Conservation (phyloP, 2,888 invertebrate species). For the Subacronicta megacephala region DNA sequence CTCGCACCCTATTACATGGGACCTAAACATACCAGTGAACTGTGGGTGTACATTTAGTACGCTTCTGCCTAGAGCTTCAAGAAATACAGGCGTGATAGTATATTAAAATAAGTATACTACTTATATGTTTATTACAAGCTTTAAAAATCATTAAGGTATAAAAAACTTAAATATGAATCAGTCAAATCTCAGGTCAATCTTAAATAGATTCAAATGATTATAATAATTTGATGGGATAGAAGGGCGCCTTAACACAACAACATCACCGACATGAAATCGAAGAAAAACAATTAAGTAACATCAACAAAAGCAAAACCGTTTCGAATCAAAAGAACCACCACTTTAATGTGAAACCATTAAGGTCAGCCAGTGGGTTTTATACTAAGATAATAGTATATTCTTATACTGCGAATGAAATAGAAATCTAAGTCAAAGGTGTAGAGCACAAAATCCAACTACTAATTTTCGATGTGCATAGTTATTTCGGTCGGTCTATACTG, state of each 20-base stretch:
- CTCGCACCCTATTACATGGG: too few species aligned
- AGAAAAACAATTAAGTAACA: conserved; percentile 32
- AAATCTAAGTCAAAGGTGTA: conserved; percentile 35
- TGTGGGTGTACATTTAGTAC: too few species aligned
- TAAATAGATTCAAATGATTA: too few species aligned
- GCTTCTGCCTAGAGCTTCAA: too few species aligned
- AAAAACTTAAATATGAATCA: too few species aligned
- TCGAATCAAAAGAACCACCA: conserved; percentile 31
- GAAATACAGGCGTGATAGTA: too few species aligned
- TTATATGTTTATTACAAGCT: too few species aligned
- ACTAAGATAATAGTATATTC: conserved; percentile 24
- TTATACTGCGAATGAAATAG: conserved; percentile 20
- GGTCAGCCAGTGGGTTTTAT: conserved; percentile 37
- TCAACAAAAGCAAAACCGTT: conserved; percentile 30
- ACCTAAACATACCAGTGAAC: too few species aligned
- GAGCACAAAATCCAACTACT: conserved; percentile 38
- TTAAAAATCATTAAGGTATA: too few species aligned
- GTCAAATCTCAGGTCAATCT: too few species aligned
- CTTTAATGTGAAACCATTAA: conserved; percentile 49
- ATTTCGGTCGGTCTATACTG: conserved; percentile 68
- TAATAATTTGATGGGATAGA: conserved; percentile 16
- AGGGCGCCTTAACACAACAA: conserved; percentile 12
- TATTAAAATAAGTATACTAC: too few species aligned
- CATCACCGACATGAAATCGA: neutral
- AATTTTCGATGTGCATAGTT: conserved; percentile 57